A percentile compares a stretch with the other conserved stretches of the same genome.
phyloP scores from a whole-genome alignment of 2,797 vertebrate genomes.

The Lacerta bilineata region DNA sequence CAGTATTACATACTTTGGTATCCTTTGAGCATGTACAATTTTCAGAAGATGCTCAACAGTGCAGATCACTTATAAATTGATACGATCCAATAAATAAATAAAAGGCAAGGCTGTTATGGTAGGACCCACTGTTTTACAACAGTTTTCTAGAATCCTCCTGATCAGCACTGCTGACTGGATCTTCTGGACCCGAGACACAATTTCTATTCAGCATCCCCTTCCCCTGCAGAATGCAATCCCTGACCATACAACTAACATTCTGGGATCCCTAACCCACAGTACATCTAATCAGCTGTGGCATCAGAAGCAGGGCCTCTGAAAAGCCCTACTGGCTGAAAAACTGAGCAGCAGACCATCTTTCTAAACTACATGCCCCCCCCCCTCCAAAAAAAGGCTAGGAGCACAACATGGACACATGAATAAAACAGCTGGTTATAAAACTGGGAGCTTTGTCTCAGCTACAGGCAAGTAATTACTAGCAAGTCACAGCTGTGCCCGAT shows the following conservation, averaged over 20 bases:
- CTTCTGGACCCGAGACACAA: neutral
- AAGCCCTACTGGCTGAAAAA: slow-evolving; percentile 36
- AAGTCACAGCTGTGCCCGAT: slow-evolving; percentile 72
- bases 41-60: neutral
- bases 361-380: slow-evolving; percentile 12
- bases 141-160: neutral
- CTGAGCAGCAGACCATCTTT: neutral
- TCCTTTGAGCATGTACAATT: neutral
- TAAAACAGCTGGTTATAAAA: slow-evolving; percentile 67
- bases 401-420: slow-evolving; percentile 51
- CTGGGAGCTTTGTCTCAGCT: slow-evolving; percentile 58
- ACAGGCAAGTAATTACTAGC: slow-evolving; percentile 71
- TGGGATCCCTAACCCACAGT: neutral
- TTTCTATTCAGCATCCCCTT: neutral
- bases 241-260: neutral
- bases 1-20: neutral
- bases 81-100: slow-evolving; percentile 18
- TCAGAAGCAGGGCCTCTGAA: slow-evolving; percentile 33
- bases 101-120: neutral
- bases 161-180: neutral
- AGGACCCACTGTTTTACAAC: neutral
- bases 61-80: slow-evolving; percentile 3
- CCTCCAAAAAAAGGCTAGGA: slow-evolving; percentile 49
- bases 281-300: neutral
- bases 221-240: neutral